These are phyloP conservation scores for Dreissena polymorpha DNA, from an alignment of 1,140 invertebrate genomes.

Conservation along the genomic window DNA sequence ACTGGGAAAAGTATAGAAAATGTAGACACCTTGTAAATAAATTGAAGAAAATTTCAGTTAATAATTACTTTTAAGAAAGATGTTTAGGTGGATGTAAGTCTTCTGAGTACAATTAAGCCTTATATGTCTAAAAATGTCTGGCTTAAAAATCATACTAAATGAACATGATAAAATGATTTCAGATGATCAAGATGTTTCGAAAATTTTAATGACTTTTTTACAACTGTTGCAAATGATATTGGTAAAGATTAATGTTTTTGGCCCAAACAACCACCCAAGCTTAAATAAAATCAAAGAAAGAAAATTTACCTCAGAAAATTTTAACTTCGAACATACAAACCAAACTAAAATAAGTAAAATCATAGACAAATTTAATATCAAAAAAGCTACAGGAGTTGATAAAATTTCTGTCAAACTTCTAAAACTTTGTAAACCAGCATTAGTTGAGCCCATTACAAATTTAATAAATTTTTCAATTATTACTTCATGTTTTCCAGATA, in stretches of 20 bases:
- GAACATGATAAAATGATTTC: slow-evolving; percentile 13
- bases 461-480: background rate
- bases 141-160: too few species aligned
- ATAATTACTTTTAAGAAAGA: too few species aligned
- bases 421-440: background rate
- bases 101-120: too few species aligned
- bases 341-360: slow-evolving; percentile 5
- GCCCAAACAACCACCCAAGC: slow-evolving; percentile 27
- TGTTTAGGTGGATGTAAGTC: too few species aligned
- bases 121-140: too few species aligned
- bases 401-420: slow-evolving; percentile 2
- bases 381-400: slow-evolving; percentile 11
- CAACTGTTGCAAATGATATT: slow-evolving; percentile 25
- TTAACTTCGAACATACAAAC: slow-evolving; percentile 18
- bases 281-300: slow-evolving; percentile 29
- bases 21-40: too few species aligned
- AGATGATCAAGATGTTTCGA: slow-evolving; percentile 10
- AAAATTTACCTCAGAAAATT: background rate
- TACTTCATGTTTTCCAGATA: slow-evolving; percentile 4
- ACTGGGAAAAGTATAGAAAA: too few species aligned
- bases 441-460: slow-evolving; percentile 10
- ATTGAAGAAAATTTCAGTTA: too few species aligned
- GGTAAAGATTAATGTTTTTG: slow-evolving; percentile 14
- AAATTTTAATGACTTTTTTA: slow-evolving; percentile 32
- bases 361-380: slow-evolving; percentile 22